Evolutionary conservation across 2,888 invertebrate genomes (phyloP), one percentile per base, ranked within the genome.

Genomic region (Cerastoderma edule): DNA sequence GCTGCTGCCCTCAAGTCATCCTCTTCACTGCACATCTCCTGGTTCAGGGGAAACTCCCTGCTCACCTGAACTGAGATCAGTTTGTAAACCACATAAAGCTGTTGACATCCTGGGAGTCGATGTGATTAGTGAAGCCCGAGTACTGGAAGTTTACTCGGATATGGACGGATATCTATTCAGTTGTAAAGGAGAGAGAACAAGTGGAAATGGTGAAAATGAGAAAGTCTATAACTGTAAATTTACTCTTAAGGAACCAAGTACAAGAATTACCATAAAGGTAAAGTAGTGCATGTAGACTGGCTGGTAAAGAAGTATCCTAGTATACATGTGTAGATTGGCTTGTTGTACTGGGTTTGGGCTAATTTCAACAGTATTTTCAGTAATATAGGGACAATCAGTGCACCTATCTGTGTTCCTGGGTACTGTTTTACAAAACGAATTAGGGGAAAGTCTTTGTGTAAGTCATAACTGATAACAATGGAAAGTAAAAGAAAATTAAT

Each of bases 101-200:
- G 73, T 84, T 4, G 67, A 68, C 10, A 67, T 84, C 13, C 57
- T 57, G 4, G 74, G 75, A 30, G 46, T 77, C 1, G 60, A 74
- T 16, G 74, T 84, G 13, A 64, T 77, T 24, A 83, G 78, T 63
- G 82, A 80, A 48, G 74, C 77, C 13, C 56, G 75, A 22, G 74
- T 73, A 0, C 27, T 84, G 5, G 84, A 84, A 46, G 30, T 75
- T 1, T 84, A 83, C 60, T 74, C 72, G 5, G 56, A 73, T 6
- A 35, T 33, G n/a, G 84, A 83, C 35, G 83, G 80, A 0, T 84
- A 84, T 67, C 30, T 84, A 32, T 30, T 56, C n/a, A 77, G 69
- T 54, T 53, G 44, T 10, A 72, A 60, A 56, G 83, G 84, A 22
- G 48, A 66, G 32, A 27, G 6, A 39, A 63, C 30, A 1, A 48